phyloP scores from a whole-genome alignment of 2,888 invertebrate species.

The Lithophane socia region DNA sequence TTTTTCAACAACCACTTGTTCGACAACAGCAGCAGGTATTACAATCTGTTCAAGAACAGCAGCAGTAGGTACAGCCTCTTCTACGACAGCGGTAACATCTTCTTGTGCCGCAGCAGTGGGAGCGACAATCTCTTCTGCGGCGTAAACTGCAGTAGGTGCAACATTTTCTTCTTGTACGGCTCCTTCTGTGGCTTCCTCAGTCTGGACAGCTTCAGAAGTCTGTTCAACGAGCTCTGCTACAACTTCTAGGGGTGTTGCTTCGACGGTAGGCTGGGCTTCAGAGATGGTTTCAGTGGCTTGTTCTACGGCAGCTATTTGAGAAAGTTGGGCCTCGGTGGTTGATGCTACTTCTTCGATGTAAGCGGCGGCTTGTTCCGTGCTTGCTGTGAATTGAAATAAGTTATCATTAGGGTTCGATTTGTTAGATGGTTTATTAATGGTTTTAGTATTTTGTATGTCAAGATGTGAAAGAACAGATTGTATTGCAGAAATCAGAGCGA shows the following conservation, averaged over 20 bases:
- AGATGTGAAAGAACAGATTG: not conserved
- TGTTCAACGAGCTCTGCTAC: conserved; percentile 47
- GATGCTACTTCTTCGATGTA: conserved; percentile 58
- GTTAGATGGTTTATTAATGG: not conserved
- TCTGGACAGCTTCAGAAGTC: conserved; percentile 34
- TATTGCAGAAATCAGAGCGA: not conserved
- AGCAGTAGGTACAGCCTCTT: conserved; percentile 45
- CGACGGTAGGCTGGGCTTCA: conserved; percentile 41
- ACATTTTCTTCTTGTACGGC: conserved; percentile 38
- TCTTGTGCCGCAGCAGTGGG: conserved; percentile 36
- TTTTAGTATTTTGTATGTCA: not conserved
- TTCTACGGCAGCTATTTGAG: conserved; percentile 47
- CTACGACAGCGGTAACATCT: conserved; percentile 20
- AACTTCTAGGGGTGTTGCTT: conserved; percentile 44
- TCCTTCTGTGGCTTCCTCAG: conserved; percentile 42
- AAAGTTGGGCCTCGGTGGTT: conserved; percentile 43
- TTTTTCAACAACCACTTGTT: conserved; percentile 50
- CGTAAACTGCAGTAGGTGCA: conserved; percentile 21
- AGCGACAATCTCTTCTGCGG: conserved; percentile 26
- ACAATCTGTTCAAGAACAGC: conserved; percentile 22
- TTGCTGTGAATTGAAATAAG: conserved; percentile 48
- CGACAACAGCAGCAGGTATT: conserved; percentile 39
- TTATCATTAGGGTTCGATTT: not conserved
- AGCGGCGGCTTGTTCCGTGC: conserved; percentile 53
- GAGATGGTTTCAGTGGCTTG: conserved; percentile 51